Evolutionary conservation across 2,113 vertebrate genomes (phyloP).

Genomic region (Poeciliopsis prolifica): DNA sequence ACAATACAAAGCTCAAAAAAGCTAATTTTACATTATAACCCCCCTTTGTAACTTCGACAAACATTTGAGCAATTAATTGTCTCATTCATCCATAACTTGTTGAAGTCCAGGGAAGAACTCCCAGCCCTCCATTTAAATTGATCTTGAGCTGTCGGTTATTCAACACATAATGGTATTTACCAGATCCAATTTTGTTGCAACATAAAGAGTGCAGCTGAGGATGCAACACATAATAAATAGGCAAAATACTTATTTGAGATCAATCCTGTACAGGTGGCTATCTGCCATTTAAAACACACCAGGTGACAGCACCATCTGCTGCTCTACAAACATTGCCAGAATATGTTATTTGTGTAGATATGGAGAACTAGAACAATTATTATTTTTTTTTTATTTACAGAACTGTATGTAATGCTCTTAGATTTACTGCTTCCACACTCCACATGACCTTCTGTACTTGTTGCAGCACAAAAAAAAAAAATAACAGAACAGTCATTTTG

Average conservation of each 20-base stretch:
- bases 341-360: slow-evolving; percentile 48
- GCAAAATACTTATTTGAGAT: slow-evolving; percentile 28
- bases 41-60: too few relatives aligned
- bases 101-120: neutral
- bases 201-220: slow-evolving; percentile 26
- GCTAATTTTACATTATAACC: too few relatives aligned
- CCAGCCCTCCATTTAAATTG: slow-evolving; percentile 10
- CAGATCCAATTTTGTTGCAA: slow-evolving; percentile 36
- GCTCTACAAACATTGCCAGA: slow-evolving; percentile 33
- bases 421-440: neutral
- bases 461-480: neutral
- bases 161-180: slow-evolving; percentile 19
- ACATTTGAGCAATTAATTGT: neutral
- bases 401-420: neutral
- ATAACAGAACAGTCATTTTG: neutral
- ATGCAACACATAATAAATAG: slow-evolving; percentile 29
- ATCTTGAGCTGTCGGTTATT: slow-evolving; percentile 42
- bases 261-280: slow-evolving; percentile 55
- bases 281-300: slow-evolving; percentile 57
- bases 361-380: slow-evolving; percentile 13
- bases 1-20: too few relatives aligned
- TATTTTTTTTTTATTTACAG: neutral
- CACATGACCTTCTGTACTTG: neutral
- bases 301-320: slow-evolving; percentile 74
- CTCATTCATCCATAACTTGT: neutral